Evolutionary conservation across 2,888 invertebrate genomes (phyloP).

Genomic region (Allacma fusca): DNA sequence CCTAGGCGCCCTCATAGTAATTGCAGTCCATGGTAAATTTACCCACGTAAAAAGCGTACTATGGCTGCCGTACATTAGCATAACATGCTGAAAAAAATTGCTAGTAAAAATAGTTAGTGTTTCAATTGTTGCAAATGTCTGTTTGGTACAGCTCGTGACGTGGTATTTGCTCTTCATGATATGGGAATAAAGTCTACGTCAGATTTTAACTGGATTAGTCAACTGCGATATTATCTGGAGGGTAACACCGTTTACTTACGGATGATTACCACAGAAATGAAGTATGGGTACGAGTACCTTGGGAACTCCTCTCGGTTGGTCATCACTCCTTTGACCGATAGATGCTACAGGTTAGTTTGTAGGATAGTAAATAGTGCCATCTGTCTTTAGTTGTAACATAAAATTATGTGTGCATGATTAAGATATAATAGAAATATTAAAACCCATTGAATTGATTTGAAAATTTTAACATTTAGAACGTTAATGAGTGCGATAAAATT

Average conservation of each 20-base stretch:
- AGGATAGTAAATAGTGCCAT: no score
- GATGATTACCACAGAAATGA: constrained; percentile 76
- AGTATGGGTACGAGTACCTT: constrained; percentile 93
- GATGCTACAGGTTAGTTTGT: constrained; percentile 84
- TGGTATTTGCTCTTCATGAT: constrained; percentile 75
- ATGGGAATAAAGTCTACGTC: constrained; percentile 69
- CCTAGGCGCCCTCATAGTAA: constrained; percentile 85
- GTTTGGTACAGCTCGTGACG: constrained; percentile 75
- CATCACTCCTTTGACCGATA: constrained; percentile 91
- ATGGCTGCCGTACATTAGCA: no score
- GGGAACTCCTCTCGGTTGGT: constrained; percentile 88
- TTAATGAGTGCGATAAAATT: constrained; percentile 92
- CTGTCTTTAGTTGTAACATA: no score
- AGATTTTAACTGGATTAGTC: constrained; percentile 93
- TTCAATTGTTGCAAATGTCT: no score
- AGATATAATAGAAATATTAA: no score
- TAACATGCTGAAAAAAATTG: no score
- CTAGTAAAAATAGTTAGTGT: no score
- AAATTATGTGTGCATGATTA: no score
- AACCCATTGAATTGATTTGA: no score
- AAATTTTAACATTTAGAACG: constrained; percentile 70
- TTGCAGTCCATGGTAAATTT: constrained; percentile 88
- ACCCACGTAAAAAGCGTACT: no score
- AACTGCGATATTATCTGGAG: constrained; percentile 68
- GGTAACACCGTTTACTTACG: constrained; percentile 48